Evolutionary conservation across 2,797 vertebrate species (phyloP).

Genomic region (Eupleurogrammus muticus): DNA sequence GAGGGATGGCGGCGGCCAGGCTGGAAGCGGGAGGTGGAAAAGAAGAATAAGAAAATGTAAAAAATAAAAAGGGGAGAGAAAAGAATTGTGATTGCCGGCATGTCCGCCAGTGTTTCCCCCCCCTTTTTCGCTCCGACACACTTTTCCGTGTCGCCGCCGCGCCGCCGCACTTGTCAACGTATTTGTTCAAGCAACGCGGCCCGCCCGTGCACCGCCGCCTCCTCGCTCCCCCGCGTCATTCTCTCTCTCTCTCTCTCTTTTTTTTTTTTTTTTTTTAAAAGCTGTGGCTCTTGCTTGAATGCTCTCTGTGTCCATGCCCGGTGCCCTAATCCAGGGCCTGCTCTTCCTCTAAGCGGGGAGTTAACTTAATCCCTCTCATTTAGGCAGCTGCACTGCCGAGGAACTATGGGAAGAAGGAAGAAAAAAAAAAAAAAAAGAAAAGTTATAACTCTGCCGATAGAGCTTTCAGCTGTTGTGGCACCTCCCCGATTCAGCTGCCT

Average conservation of each 20-base stretch:
- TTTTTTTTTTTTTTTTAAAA: constrained; percentile 71
- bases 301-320: constrained; percentile 79
- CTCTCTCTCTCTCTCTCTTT: constrained; percentile 13
- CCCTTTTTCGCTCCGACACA: constrained; percentile 54
- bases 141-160: constrained; percentile 71
- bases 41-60: background rate
- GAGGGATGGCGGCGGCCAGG: background rate
- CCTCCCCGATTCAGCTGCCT: constrained; percentile 67
- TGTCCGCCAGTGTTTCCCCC: constrained; percentile 60
- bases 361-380: constrained; percentile 84
- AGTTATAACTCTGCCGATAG: constrained; percentile 64
- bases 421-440: constrained; percentile 41
- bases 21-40: constrained; percentile 18
- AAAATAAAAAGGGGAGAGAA: background rate
- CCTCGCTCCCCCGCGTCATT: constrained; percentile 56
- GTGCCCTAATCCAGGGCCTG: constrained; percentile 77
- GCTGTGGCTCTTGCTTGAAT: constrained; percentile 79
- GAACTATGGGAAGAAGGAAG: constrained; percentile 53
- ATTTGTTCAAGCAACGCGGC: constrained; percentile 76
- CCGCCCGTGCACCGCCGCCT: constrained; percentile 70
- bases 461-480: constrained; percentile 71
- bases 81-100: constrained; percentile 42
- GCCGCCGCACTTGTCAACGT: constrained; percentile 68
- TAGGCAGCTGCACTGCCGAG: constrained; percentile 80
- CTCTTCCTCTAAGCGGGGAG: constrained; percentile 80